Evolutionary conservation across 35 echinoderm and acorn worm species (phyloP).

Genomic region (Apostichopus californicus): DNA sequence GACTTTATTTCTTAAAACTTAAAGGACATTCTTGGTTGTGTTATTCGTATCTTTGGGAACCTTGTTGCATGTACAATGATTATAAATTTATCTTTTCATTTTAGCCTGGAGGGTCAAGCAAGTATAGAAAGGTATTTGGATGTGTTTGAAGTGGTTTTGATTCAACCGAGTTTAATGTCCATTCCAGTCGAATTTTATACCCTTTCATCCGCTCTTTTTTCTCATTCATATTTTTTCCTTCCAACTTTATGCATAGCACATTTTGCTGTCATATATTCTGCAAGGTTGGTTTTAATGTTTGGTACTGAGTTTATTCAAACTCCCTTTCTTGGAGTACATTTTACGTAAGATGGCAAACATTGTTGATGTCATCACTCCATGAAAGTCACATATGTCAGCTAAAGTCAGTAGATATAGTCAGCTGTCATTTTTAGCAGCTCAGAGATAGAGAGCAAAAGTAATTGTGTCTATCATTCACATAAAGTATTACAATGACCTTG

Average conservation of each 20-base stretch:
- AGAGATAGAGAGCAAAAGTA: no score
- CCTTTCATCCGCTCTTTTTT: not conserved
- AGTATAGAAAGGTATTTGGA: constrained; percentile 74
- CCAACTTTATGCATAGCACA: not conserved
- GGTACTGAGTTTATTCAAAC: not conserved
- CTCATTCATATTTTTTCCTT: not conserved
- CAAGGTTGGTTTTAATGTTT: not conserved
- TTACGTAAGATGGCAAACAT: no score
- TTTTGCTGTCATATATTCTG: not conserved
- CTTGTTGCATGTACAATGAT: not conserved
- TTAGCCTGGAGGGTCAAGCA: constrained; percentile 62
- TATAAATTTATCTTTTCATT: constrained; percentile 17
- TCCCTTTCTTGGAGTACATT: no score
- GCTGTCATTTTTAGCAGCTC: no score
- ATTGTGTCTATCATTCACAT: no score
- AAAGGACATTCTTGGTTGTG: not conserved
- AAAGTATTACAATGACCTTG: no score
- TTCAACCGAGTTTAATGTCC: constrained; percentile 13
- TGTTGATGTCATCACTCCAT: no score
- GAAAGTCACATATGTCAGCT: no score
- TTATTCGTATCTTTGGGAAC: not conserved
- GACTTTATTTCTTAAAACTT: no score
- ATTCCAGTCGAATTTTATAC: not conserved
- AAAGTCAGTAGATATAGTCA: no score
- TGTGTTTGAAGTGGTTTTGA: constrained; percentile 44